Conservation (phyloP, 2,797 vertebrate species). For the Yasuhikotakia modesta region DNA sequence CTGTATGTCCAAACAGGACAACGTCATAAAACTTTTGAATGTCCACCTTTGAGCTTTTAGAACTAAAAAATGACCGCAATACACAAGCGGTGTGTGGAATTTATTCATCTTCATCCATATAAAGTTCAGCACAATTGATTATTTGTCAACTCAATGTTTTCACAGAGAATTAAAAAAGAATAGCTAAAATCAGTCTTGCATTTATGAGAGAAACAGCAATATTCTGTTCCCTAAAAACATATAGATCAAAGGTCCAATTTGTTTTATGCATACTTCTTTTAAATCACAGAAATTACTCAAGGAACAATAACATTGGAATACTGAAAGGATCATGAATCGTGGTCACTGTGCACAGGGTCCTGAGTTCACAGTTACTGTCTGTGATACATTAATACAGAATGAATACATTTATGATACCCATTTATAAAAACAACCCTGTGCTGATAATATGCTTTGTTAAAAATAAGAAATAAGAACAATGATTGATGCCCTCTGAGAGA, state of each 20-base stretch:
- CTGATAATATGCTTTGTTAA: neutral
- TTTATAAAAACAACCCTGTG: neutral
- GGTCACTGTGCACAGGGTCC: neutral
- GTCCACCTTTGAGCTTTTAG: neutral
- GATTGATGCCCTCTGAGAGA: neutral
- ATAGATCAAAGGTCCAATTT: neutral
- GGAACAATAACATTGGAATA: neutral
- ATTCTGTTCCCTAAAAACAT: neutral
- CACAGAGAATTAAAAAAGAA: slow-evolving; percentile 10
- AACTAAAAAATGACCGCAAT: neutral
- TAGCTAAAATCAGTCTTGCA: neutral
- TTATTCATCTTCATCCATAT: neutral
- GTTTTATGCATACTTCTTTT: neutral
- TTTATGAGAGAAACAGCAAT: neutral
- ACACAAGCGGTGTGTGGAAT: neutral
- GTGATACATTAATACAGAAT: neutral
- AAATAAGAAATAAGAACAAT: neutral
- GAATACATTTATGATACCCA: neutral
- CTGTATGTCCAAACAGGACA: neutral
- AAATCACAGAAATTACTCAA: neutral
- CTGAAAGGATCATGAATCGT: neutral
- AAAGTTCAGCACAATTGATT: slow-evolving; percentile 14
- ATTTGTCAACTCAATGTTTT: slow-evolving; percentile 26
- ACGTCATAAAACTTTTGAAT: neutral
- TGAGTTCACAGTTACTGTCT: neutral